Percentiles rank a stretch among this genome's conserved stretches.
phyloP scores from a whole-genome alignment of 1,140 invertebrate species.

The Sipha flava region DNA sequence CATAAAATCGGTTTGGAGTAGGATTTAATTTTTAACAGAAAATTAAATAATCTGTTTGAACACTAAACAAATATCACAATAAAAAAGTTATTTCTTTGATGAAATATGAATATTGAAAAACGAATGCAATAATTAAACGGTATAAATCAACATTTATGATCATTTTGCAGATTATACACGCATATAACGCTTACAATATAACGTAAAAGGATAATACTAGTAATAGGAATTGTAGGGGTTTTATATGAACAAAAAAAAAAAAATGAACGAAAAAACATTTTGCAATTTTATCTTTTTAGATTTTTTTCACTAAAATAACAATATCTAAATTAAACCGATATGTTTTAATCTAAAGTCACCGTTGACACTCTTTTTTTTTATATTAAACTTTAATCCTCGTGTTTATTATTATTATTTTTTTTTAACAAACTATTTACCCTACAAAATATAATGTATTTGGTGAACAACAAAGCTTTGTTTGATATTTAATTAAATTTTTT shows the following conservation, averaged over 20 bases:
- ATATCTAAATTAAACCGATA: slow-evolving; percentile 31
- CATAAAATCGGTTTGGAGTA: neutral
- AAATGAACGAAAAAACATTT: neutral
- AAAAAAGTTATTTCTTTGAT: neutral
- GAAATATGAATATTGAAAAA: neutral
- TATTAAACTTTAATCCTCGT: neutral
- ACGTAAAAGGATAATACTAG: neutral
- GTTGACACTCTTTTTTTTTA: neutral
- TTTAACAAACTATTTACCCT: neutral
- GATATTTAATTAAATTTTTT: slow-evolving; percentile 21
- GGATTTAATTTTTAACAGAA: too few species aligned
- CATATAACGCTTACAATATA: neutral
- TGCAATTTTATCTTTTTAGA: slow-evolving; percentile 13
- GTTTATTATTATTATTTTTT: slow-evolving; percentile 14
- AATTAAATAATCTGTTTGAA: neutral
- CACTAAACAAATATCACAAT: neutral
- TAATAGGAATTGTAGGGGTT: neutral
- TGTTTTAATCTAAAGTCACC: slow-evolving; percentile 18
- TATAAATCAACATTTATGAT: slow-evolving; percentile 18
- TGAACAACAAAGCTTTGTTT: slow-evolving; percentile 12
- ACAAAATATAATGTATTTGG: neutral
- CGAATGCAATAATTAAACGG: neutral
- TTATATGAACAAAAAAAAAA: neutral
- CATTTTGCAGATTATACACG: neutral
- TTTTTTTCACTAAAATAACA: slow-evolving; percentile 3